A percentile compares a stretch with the other conserved stretches of the same genome.
phyloP scores from a whole-genome alignment of 2,113 vertebrate species.

The Baryphthengus martii region DNA sequence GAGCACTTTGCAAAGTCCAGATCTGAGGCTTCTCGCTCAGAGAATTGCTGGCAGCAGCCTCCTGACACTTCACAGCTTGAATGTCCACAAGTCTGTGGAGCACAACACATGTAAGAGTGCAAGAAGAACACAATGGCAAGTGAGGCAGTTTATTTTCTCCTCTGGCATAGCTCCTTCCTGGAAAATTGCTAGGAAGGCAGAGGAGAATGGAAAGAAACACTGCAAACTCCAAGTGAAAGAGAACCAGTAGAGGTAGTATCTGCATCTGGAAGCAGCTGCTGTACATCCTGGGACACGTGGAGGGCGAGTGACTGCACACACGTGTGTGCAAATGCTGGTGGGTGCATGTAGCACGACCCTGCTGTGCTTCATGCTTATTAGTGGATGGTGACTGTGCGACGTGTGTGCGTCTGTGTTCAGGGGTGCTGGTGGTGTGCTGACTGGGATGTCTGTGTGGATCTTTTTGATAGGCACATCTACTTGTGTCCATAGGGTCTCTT shows the following conservation, averaged over 20 bases:
- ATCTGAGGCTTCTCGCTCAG: background rate
- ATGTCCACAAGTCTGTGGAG: background rate
- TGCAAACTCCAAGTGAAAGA: background rate
- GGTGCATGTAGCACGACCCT: rapidly evolving
- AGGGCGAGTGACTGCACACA: background rate
- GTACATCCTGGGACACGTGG: background rate
- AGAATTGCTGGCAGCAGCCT: background rate
- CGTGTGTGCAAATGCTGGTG: rapidly evolving
- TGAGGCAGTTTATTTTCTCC: background rate
- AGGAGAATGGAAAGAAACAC: background rate
- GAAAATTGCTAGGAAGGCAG: background rate
- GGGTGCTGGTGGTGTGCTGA: background rate
- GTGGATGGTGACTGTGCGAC: background rate
- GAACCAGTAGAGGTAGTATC: background rate
- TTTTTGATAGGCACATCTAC: background rate
- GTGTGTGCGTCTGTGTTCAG: background rate
- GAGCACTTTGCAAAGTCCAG: background rate
- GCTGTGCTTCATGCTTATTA: background rate
- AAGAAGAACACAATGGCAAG: background rate
- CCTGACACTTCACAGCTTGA: background rate
- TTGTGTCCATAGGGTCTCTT: rapidly evolving
- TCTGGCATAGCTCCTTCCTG: background rate
- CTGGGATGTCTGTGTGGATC: background rate
- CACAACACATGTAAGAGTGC: background rate
- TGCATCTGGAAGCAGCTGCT: background rate